Evolutionary conservation across 2,113 vertebrate species (phyloP), one percentile per base, ranked within the genome.

Genomic region (Seriola quinqueradiata): DNA sequence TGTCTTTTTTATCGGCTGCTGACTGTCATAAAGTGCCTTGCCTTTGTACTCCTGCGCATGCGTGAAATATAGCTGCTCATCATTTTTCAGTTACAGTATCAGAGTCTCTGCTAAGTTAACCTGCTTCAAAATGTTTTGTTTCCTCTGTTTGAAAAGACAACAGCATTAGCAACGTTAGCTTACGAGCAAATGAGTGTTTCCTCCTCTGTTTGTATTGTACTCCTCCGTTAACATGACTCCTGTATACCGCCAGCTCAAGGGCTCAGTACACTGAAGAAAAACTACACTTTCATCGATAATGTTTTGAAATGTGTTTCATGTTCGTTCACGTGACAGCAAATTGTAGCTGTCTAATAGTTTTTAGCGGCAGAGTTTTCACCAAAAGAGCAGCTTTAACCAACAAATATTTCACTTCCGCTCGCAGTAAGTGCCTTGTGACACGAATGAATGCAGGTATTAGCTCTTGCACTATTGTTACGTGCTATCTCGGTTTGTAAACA

Each of bases 11-110:
- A 55, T 79, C 83, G 79, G 82, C 70, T 70, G 52, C 87, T 55
- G 89, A 90, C 87, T 90, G 89, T 93, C 87, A 87, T 80, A 92
- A 94, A 95, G 88, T 95, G 90, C 92, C 88, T 90, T 83, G 84
- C 91, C 93, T 92, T 92, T 92, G 89, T 90, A 70, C 72, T 86
- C 73, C n/a, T 92, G 87, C 92, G 88, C 92, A 91, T 92, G 92
- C 92, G 93, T 80, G 74, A 89, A 46, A 52, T 82, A 57, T 76
- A 74, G 68, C 63, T 1, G 66, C 69, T 85, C 82, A 72, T 92
- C 72, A 78, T 90, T 91, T 68, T 90, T 64, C 48, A 77, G 28
- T 73, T 76, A 66, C 10, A 72, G 23, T 83, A 65, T 72, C 28
- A 32, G n/a, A 13, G 50, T 80, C 4, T 21, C 28, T 50, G 54